Base-by-base conservation (phyloP, 1,140 invertebrate species). In the Pseudobourletiella spinata region DNA sequence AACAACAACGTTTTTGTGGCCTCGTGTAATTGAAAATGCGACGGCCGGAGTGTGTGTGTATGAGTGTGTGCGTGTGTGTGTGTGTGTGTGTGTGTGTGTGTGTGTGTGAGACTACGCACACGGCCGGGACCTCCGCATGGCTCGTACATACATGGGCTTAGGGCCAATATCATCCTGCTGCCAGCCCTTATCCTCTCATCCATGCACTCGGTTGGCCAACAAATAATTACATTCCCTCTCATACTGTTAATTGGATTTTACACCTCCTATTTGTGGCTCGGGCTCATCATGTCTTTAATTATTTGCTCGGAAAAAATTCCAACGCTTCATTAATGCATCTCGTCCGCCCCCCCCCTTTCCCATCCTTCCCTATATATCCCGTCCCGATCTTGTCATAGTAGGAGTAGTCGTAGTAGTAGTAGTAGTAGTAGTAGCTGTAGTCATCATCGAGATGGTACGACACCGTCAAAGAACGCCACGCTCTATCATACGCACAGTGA, bases 1-100 rank as follows among this genome's bases (percentile, higher is more conserved):
- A 65, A 65, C 59, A 65, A 65, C 63, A 61, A 65, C 58, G 63
- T 65, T 65, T 65, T 65, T 61, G 63, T 59, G 63, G 63, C 63
- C 58, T 60, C 58, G 44, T 61, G 63, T 65, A 65, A 65, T 65
- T 65, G 63, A 61, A 65, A 65, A 65, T 59, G 51, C 32, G 63
- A 57, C 28, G 51, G 29, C 20, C n/a, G n/a, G n/a, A n/a, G n/a
- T n/a, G n/a, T n/a, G n/a, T n/a, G n/a, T n/a, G n/a, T n/a, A n/a
- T n/a, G n/a, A n/a, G n/a, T n/a, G n/a, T n/a, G n/a, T n/a, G n/a
- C n/a, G n/a, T n/a, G n/a, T n/a, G n/a, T n/a, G n/a, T n/a, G n/a
- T n/a, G n/a, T n/a, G n/a, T n/a, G n/a, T n/a, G n/a, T n/a, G n/a
- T n/a, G n/a, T n/a, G n/a, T n/a, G n/a, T n/a, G n/a, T n/a, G n/a